Evolutionary conservation across 1,140 invertebrate genomes (phyloP).

Genomic region (Drosophila lowei): DNA sequence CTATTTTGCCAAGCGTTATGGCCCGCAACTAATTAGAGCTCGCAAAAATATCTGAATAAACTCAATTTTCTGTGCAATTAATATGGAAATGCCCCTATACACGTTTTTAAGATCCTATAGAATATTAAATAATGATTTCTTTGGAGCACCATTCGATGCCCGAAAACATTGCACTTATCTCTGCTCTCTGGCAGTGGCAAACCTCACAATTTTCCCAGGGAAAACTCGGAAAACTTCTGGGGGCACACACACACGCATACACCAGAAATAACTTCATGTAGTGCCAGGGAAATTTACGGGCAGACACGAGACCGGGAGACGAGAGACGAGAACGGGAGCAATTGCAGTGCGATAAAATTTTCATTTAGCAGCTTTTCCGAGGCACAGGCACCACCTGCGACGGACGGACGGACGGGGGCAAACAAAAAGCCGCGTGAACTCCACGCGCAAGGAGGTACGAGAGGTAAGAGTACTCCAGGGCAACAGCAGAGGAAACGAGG

Average conservation of each 20-base stretch:
- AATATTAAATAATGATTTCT: background rate
- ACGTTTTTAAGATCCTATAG: background rate
- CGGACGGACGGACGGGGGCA: conserved; percentile 45
- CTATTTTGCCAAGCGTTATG: conserved; percentile 12
- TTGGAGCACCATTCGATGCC: background rate
- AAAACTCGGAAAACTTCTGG: conserved; percentile 4
- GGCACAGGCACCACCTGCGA: conserved; percentile 63
- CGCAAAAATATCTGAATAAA: conserved; percentile 7
- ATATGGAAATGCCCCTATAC: background rate
- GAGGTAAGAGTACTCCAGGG: background rate
- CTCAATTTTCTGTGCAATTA: conserved; percentile 3
- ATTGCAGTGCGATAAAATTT: conserved; percentile 77
- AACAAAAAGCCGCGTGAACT: conserved; percentile 62
- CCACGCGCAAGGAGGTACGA: conserved; percentile 29
- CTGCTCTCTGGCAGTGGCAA: conserved; percentile 20
- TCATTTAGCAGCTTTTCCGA: conserved; percentile 57
- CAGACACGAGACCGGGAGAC: background rate
- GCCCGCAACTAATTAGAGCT: conserved; percentile 29
- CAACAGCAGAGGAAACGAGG: background rate
- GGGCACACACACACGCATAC: background rate
- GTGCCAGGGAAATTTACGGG: conserved; percentile 57
- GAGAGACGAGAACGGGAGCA: conserved; percentile 46
- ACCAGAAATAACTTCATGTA: conserved; percentile 62
- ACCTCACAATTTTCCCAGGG: conserved; percentile 1
- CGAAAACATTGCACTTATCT: background rate